These are phyloP conservation scores for Pantherophis guttatus DNA, from an alignment of 2,113 vertebrate species.

Conservation along the genomic window DNA sequence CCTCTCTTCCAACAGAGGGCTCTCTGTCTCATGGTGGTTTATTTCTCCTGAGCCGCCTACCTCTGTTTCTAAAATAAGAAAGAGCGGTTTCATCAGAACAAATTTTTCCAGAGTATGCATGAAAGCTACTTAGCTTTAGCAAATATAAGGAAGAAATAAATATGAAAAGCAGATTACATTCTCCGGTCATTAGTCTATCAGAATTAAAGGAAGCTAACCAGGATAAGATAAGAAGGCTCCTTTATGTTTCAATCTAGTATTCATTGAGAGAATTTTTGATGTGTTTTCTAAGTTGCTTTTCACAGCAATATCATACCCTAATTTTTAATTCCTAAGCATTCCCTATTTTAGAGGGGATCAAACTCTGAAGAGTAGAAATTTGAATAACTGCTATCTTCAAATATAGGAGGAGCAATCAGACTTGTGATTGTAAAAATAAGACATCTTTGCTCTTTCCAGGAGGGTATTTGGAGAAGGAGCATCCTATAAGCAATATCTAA, in stretches of 20 bases:
- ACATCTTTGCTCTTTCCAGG: neutral
- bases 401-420: neutral
- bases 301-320: neutral
- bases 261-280: slow-evolving; percentile 8
- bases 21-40: neutral
- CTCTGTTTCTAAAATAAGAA: neutral
- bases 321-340: neutral
- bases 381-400: neutral
- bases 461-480: neutral
- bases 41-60: neutral
- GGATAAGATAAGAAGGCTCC: neutral
- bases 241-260: neutral
- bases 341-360: neutral
- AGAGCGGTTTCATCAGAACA: neutral
- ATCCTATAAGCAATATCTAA: neutral
- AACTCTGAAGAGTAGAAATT: neutral
- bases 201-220: neutral
- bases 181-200: neutral
- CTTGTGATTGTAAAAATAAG: neutral
- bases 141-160: neutral
- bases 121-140: neutral
- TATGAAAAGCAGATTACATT: neutral
- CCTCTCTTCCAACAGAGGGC: neutral
- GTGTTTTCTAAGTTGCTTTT: slow-evolving; percentile 1
- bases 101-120: neutral